Evolutionary conservation across 2,113 vertebrate species (phyloP).

Genomic region (Hylia prasina): DNA sequence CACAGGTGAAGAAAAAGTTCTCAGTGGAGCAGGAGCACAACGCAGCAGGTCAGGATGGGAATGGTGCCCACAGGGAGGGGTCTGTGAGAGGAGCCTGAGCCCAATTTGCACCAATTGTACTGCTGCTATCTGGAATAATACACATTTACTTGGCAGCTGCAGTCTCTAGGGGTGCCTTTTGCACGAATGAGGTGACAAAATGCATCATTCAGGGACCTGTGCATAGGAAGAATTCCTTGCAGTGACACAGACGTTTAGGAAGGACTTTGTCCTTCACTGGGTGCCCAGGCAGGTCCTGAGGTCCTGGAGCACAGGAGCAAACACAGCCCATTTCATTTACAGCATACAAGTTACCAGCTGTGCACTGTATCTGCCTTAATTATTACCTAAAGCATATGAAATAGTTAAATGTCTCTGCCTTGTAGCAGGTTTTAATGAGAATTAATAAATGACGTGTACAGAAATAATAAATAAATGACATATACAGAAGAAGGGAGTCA

Average conservation of each 20-base stretch:
- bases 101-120: neutral
- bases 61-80: neutral
- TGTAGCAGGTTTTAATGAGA: neutral
- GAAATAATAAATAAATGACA: neutral
- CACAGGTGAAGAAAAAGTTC: neutral
- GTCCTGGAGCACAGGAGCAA: no score
- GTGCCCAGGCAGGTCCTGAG: neutral
- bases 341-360: neutral
- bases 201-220: rapidly evolving
- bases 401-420: neutral
- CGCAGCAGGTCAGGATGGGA: neutral
- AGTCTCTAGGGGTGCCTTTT: neutral
- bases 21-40: neutral
- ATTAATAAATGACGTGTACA: neutral
- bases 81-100: rapidly evolving
- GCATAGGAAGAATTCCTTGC: neutral
- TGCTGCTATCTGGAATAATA: neutral
- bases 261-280: rapidly evolving
- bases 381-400: neutral
- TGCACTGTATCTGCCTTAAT: neutral
- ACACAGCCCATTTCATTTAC: neutral
- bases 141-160: neutral
- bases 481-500: neutral
- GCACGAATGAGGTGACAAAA: neutral
- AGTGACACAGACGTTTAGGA: neutral